These are phyloP conservation scores for Trichacis sp. DNA, from an alignment of 2,888 invertebrate genomes.

Conservation along the genomic window DNA sequence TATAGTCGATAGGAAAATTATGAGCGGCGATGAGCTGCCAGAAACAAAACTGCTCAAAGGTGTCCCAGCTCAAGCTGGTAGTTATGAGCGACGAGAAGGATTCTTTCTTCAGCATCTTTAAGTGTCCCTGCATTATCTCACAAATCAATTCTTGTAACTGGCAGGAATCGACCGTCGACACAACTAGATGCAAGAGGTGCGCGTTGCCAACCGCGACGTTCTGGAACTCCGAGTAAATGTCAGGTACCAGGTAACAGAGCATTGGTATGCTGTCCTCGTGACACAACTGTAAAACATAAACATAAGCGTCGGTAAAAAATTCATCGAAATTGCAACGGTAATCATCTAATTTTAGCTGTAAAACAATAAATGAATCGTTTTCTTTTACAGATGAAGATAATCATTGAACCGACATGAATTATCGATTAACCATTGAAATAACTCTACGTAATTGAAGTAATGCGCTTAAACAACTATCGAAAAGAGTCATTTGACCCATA, in stretches of 20 bases:
- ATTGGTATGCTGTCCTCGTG: conserved; percentile 90
- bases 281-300: conserved; percentile 73
- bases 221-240: conserved; percentile 91
- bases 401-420: no score
- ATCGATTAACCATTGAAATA: no score
- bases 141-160: conserved; percentile 93
- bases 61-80: conserved; percentile 93
- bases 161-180: conserved; percentile 89
- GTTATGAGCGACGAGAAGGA: conserved; percentile 81
- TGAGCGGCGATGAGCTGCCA: conserved; percentile 97
- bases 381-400: no score
- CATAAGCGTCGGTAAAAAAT: conserved; percentile 8
- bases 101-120: conserved; percentile 85
- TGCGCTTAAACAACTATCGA: no score
- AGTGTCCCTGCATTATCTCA: conserved; percentile 88
- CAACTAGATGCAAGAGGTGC: conserved; percentile 88
- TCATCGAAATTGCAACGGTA: no score
- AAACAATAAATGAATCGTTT: no score
- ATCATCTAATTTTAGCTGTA: no score
- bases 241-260: conserved; percentile 92
- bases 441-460: no score
- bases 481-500: no score
- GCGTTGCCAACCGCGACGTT: conserved; percentile 89
- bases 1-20: conserved; percentile 91
- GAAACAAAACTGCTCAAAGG: conserved; percentile 95